These are phyloP conservation scores for Pentalonia nigronervosa DNA, from an alignment of 1,140 invertebrate species.

Conservation along the genomic window DNA sequence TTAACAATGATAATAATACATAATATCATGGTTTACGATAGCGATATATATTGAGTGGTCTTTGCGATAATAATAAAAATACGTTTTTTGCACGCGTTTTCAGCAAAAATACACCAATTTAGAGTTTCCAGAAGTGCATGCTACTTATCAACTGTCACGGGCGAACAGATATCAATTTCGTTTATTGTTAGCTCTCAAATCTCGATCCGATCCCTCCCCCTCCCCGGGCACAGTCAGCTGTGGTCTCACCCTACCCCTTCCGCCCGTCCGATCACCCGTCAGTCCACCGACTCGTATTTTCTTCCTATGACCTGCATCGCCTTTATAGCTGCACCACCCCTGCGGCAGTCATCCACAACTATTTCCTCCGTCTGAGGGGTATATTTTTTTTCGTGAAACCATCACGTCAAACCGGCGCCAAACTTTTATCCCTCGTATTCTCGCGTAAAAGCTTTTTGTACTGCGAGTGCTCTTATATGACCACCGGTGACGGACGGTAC, in stretches of 20 bases:
- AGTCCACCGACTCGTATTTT: not conserved
- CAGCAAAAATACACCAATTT: not conserved
- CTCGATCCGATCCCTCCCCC: not conserved
- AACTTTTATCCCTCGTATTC: conserved; percentile 43
- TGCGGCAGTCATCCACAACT: not conserved
- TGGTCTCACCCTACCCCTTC: no score
- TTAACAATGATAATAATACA: not conserved
- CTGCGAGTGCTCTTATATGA: not conserved
- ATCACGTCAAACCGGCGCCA: conserved; percentile 48
- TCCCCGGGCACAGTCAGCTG: not conserved
- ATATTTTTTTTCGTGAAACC: not conserved
- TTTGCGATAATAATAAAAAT: not conserved
- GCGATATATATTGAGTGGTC: not conserved
- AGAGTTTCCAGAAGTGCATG: not conserved
- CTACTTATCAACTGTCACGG: conserved; percentile 53
- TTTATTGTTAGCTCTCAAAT: conserved; percentile 45
- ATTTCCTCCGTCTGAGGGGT: not conserved
- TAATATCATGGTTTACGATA: not conserved
- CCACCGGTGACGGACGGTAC: not conserved
- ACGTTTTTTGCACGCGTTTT: not conserved
- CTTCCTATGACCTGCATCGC: not conserved
- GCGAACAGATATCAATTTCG: conserved; percentile 53
- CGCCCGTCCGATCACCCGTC: not conserved
- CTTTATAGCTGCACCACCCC: not conserved
- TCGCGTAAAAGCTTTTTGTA: conserved; percentile 52